Percentiles rank a stretch among this genome's conserved stretches.
Evolutionary conservation across 2,113 vertebrate species (phyloP).

Genomic region (Mobula birostris): DNA sequence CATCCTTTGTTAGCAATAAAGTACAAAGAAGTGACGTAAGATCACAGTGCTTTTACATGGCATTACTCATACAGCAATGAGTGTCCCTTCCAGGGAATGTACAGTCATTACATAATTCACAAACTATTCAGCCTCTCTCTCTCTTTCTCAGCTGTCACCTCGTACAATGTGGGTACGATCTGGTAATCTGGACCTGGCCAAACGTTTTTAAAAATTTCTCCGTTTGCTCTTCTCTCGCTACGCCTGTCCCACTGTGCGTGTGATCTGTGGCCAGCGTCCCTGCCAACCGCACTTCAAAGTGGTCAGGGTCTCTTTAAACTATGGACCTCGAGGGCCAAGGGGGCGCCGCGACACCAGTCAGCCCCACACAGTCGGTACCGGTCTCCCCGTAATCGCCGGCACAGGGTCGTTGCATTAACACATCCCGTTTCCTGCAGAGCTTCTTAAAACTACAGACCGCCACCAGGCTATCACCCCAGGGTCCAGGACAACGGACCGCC

Average conservation of each 20-base stretch:
- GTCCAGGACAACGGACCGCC: too few relatives aligned
- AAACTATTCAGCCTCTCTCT: background rate
- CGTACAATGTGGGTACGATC: background rate
- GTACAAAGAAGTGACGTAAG: background rate
- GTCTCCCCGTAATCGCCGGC: background rate
- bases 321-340: background rate
- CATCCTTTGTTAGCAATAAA: background rate
- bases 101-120: conserved; percentile 28
- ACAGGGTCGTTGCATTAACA: background rate
- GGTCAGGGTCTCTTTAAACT: background rate
- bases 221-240: background rate
- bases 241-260: background rate
- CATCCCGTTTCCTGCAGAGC: background rate
- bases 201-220: background rate
- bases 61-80: background rate
- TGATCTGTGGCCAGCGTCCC: background rate
- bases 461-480: background rate
- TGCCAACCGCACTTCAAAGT: background rate
- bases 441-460: background rate
- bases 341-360: background rate
- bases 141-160: conserved; percentile 26
- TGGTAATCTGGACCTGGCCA: background rate
- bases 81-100: conserved; percentile 5
- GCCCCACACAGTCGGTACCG: background rate
- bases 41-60: background rate